Conservation (phyloP, 2,888 invertebrate genomes). For the Orthosia gothica region DNA sequence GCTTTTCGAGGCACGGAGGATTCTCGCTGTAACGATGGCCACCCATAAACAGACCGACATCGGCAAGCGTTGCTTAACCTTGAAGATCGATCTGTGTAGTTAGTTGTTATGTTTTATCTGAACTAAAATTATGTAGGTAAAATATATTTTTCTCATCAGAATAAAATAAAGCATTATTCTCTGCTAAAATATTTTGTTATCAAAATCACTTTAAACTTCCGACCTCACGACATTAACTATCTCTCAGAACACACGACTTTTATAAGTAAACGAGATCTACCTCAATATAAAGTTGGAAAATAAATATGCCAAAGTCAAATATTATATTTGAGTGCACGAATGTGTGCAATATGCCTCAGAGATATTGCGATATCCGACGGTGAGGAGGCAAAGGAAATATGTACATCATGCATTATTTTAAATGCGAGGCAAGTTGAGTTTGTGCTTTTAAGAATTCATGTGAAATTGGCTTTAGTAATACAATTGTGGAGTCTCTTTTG, state of each 20-base stretch:
- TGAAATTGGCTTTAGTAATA: constrained; percentile 12
- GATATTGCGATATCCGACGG: constrained; percentile 17
- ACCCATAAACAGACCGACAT: too few species aligned
- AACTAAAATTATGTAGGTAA: too few species aligned
- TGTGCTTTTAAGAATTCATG: constrained; percentile 14
- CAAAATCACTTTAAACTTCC: constrained; percentile 20
- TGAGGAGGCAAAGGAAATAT: constrained; percentile 34
- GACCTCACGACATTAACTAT: constrained; percentile 21
- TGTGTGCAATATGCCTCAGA: constrained; percentile 50
- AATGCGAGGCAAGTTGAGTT: constrained; percentile 21
- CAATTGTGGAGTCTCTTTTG: background rate
- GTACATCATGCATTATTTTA: constrained; percentile 46
- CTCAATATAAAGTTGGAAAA: constrained; percentile 42
- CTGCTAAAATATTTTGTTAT: background rate
- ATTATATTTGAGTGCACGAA: constrained; percentile 60
- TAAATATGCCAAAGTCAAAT: constrained; percentile 59
- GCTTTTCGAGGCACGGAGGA: too few species aligned
- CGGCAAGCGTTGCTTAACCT: too few species aligned
- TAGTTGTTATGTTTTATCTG: too few species aligned
- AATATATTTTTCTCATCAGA: too few species aligned
- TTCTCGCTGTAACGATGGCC: too few species aligned
- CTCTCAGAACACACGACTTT: constrained; percentile 19
- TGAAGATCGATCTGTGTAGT: too few species aligned
- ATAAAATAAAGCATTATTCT: background rate
- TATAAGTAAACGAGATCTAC: constrained; percentile 44